These are phyloP conservation scores for Artibeus jamaicensis DNA, from an alignment of 2,797 vertebrate species.

Conservation along the genomic window DNA sequence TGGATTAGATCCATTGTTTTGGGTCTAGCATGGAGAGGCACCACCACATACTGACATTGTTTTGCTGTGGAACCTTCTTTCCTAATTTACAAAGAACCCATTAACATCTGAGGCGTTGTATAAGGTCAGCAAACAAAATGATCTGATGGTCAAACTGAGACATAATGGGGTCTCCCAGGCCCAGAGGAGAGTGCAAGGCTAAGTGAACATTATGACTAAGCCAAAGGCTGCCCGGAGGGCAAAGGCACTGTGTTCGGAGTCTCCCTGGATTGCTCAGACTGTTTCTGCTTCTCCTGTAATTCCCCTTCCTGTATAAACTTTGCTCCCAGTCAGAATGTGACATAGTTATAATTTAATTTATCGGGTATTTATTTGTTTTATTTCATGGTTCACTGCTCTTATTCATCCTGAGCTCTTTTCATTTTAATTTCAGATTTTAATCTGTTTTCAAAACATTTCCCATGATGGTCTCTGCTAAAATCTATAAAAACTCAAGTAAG, in stretches of 20 bases:
- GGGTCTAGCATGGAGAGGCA: background rate
- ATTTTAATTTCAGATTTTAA: conserved; percentile 53
- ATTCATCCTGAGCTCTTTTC: background rate
- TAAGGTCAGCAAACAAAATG: conserved; percentile 2
- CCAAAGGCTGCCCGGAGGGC: background rate
- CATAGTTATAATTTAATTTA: background rate
- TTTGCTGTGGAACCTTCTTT: background rate
- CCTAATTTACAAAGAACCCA: background rate
- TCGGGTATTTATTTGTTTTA: conserved; percentile 21
- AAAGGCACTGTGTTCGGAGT: background rate
- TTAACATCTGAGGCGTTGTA: background rate
- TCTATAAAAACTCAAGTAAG: conserved; percentile 23
- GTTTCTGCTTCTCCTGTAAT: background rate
- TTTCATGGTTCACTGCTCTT: background rate
- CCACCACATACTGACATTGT: background rate
- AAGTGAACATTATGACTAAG: background rate
- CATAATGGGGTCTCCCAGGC: background rate
- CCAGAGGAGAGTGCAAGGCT: background rate
- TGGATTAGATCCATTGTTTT: background rate
- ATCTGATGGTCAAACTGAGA: background rate
- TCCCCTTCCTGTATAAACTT: background rate
- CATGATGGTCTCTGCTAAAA: background rate
- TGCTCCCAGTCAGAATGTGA: background rate
- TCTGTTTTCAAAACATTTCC: conserved; percentile 18
- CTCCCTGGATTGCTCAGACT: background rate